phyloP scores from a whole-genome alignment of 2,113 vertebrate genomes.

The Octodon degus region DNA sequence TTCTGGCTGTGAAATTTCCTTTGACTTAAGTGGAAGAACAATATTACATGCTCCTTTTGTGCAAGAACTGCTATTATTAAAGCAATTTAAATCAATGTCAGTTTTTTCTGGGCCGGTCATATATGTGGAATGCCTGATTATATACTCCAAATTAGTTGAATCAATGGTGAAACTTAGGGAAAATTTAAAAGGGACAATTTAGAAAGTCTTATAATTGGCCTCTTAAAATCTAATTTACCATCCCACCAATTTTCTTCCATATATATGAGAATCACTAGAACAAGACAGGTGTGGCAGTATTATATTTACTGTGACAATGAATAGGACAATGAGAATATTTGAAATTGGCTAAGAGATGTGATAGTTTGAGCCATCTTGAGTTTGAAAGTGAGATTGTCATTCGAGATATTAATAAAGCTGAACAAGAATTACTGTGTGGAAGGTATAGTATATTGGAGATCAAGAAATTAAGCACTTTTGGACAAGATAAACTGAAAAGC shows the following conservation, averaged over 20 bases:
- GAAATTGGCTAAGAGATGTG: background rate
- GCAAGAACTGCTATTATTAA: conserved; percentile 58
- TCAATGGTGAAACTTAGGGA: background rate
- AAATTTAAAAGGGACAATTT: background rate
- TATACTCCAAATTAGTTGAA: background rate
- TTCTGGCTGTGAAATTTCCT: conserved; percentile 59
- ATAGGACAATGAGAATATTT: conserved; percentile 1
- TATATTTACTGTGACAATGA: background rate
- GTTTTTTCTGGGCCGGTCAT: conserved; percentile 44
- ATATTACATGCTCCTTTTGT: conserved; percentile 54
- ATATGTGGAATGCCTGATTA: conserved; percentile 20
- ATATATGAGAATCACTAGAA: background rate
- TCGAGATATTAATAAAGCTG: background rate
- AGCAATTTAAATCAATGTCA: conserved; percentile 61
- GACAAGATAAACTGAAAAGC: background rate
- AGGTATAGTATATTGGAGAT: background rate
- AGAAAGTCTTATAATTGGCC: background rate
- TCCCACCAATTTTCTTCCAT: background rate
- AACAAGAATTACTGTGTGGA: background rate
- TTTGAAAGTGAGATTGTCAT: background rate
- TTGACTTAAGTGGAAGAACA: conserved; percentile 68
- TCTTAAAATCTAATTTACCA: background rate
- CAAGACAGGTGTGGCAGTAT: background rate
- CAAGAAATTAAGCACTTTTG: background rate
- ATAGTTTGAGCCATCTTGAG: background rate